Percentiles rank a stretch among this genome's conserved stretches.
phyloP scores from a whole-genome alignment of 2,797 vertebrate genomes.

The Spheniscus humboldti region DNA sequence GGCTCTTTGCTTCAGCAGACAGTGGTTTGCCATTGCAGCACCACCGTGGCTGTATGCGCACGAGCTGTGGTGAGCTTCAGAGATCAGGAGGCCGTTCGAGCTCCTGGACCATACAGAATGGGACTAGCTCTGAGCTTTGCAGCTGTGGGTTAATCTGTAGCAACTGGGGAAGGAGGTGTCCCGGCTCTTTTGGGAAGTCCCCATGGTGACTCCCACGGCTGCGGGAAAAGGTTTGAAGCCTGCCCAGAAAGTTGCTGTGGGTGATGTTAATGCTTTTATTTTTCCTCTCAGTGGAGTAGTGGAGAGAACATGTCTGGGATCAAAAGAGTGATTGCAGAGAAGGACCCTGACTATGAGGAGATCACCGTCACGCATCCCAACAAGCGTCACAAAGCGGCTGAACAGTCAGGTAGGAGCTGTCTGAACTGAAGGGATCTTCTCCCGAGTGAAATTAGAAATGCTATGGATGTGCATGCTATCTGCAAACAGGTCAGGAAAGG shows the following conservation, averaged over 20 bases:
- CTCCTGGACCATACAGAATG: rapidly evolving
- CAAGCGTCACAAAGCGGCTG: constrained; percentile 88
- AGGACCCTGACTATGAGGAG: constrained; percentile 96
- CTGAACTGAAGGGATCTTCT: background rate
- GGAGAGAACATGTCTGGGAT: constrained; percentile 88
- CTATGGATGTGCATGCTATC: background rate
- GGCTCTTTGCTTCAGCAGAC: too few species aligned
- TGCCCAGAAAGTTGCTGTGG: background rate
- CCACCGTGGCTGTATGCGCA: rapidly evolving
- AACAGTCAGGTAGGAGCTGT: constrained; percentile 84
- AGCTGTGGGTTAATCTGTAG: background rate
- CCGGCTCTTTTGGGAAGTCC: background rate
- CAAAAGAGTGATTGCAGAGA: constrained; percentile 91
- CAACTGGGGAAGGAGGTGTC: too few species aligned
- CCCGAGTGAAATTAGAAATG: too few species aligned
- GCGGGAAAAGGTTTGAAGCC: background rate
- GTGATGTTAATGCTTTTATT: background rate
- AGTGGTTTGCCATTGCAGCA: rapidly evolving
- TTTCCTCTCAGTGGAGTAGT: background rate
- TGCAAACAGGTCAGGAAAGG: background rate
- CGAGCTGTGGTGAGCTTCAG: background rate
- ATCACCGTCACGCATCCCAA: constrained; percentile 83
- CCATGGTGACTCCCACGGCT: background rate
- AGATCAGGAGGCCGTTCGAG: too few species aligned
- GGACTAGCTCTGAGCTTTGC: background rate